A percentile compares a stretch with the other conserved stretches of the same genome.
Evolutionary conservation across 1,140 invertebrate genomes (phyloP).

Genomic region (Anadara kagoshimensis): DNA sequence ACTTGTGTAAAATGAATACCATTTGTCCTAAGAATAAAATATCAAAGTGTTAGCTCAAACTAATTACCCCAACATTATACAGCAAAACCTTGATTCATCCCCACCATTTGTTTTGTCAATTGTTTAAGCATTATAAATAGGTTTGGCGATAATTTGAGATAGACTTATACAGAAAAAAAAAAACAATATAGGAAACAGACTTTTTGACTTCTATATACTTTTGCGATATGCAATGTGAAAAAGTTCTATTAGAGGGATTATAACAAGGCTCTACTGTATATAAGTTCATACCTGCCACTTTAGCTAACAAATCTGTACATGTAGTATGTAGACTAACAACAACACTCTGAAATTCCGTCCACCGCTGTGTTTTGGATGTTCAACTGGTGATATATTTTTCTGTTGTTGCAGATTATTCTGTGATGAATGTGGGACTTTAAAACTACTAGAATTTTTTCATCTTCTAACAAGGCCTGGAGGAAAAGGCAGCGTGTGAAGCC

Average conservation of each 20-base stretch:
- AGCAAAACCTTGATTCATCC: no score
- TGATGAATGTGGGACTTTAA: slow-evolving; percentile 43
- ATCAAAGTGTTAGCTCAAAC: no score
- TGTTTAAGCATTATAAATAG: no score
- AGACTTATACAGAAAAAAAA: no score
- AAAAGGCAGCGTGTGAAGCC: slow-evolving; percentile 91
- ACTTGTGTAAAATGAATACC: no score
- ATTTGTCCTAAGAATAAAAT: no score
- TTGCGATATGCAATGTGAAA: background rate
- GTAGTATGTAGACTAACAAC: slow-evolving; percentile 84
- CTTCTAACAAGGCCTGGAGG: slow-evolving; percentile 88
- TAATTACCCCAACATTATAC: no score
- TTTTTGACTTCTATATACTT: background rate
- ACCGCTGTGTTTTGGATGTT: slow-evolving; percentile 73
- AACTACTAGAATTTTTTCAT: slow-evolving; percentile 85
- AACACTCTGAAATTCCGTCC: slow-evolving; percentile 80
- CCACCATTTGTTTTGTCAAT: background rate
- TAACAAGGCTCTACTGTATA: no score
- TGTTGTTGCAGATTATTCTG: slow-evolving; percentile 16
- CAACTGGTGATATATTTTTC: slow-evolving; percentile 39
- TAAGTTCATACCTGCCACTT: slow-evolving; percentile 78
- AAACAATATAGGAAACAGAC: no score
- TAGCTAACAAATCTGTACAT: slow-evolving; percentile 78
- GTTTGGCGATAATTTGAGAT: background rate
- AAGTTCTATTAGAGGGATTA: no score